Evolutionary conservation across 2,113 vertebrate genomes (phyloP).

Genomic region (Rhabdornis inornatus): DNA sequence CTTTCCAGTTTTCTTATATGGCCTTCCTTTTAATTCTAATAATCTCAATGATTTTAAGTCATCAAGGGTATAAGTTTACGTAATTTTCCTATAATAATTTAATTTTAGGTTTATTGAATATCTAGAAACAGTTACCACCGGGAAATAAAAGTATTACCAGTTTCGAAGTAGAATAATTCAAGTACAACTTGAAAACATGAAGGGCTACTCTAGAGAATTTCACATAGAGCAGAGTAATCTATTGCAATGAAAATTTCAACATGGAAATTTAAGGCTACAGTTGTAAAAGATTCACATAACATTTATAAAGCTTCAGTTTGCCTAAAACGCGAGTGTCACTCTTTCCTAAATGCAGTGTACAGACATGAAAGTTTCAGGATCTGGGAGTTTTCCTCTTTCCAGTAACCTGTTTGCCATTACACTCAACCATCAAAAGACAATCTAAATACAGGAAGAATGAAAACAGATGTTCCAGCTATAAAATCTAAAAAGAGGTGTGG

Average conservation of each 20-base stretch:
- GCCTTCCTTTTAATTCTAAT: not conserved
- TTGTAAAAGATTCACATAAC: slow-evolving; percentile 16
- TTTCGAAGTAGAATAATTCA: slow-evolving; percentile 24
- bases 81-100: slow-evolving; percentile 38
- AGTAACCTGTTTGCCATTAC: not conserved
- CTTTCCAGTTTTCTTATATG: not conserved
- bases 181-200: not conserved
- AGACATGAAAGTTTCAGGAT: not conserved
- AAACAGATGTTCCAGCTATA: not conserved
- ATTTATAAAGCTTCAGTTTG: not conserved
- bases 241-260: slow-evolving; percentile 55
- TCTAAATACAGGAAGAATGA: not conserved
- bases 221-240: not conserved
- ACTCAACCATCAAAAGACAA: not conserved
- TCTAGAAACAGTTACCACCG: not conserved
- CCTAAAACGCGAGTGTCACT: not conserved
- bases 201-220: slow-evolving; percentile 24
- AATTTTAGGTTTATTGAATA: slow-evolving; percentile 22
- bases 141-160: slow-evolving; percentile 32
- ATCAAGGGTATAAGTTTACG: not conserved
- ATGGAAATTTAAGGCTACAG: slow-evolving; percentile 7
- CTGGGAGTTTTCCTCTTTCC: not conserved
- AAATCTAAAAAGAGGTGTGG: not conserved
- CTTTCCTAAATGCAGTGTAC: not conserved
- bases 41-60: not conserved